Evolutionary conservation across 1,140 invertebrate genomes (phyloP).

Genomic region (Apis laboriosa): DNA sequence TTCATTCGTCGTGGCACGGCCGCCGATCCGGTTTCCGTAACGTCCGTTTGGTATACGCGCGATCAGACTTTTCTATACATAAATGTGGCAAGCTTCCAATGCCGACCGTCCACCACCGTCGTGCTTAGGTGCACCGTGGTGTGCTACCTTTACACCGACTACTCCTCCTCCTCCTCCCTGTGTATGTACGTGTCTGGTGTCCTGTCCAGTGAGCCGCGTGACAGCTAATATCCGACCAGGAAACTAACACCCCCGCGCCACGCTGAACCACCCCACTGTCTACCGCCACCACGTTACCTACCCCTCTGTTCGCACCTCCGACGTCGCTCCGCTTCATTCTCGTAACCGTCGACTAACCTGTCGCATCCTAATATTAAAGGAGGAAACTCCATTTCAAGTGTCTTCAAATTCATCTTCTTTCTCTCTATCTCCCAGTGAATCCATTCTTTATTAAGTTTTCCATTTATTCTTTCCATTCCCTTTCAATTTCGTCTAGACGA

Average conservation of each 20-base stretch:
- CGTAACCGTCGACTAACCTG: conserved; percentile 56
- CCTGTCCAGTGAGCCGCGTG: conserved; percentile 79
- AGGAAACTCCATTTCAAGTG: conserved; percentile 57
- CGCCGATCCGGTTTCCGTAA: conserved; percentile 59
- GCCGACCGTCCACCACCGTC: conserved; percentile 47
- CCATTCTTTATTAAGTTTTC: background rate
- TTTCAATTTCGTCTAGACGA: background rate
- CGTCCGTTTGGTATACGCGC: conserved; percentile 36
- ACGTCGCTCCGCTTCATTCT: conserved; percentile 37
- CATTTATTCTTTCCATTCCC: background rate
- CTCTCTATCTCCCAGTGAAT: too few relatives aligned
- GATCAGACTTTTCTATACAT: conserved; percentile 69
- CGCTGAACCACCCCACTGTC: conserved; percentile 36
- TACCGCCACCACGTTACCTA: background rate
- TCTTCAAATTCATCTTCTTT: background rate
- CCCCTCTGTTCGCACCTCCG: conserved; percentile 44
- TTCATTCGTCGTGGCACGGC: conserved; percentile 46
- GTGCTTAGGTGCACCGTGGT: conserved; percentile 54
- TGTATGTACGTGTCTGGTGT: conserved; percentile 66
- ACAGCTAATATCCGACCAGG: conserved; percentile 81
- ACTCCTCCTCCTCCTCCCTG: conserved; percentile 51
- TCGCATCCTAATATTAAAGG: conserved; percentile 62
- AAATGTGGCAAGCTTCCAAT: conserved; percentile 67
- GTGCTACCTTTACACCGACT: conserved; percentile 64
- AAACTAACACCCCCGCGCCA: conserved; percentile 75